Evolutionary conservation across 2,888 invertebrate species (phyloP), one percentile per base, ranked within the genome.

Genomic region (Protophormia terraenovae): DNA sequence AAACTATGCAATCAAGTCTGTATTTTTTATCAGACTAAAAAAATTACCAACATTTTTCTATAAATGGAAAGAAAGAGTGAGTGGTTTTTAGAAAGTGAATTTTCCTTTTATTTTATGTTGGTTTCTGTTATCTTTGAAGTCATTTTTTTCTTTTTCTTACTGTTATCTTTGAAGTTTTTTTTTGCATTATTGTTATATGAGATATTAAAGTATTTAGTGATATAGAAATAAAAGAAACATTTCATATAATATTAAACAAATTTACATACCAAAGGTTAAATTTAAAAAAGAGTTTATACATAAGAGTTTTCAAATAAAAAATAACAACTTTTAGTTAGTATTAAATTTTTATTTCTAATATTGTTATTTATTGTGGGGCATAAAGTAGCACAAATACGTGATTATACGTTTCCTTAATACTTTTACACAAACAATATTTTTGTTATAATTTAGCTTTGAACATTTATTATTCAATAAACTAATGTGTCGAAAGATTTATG

Each of bases 61-160:
- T 75, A 82, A 82, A 75, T 64, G 75, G 78, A 27, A 75, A 53
- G 19, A 72, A 66, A 72, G 58, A 72, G 80, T 75, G 58, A 72
- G 80, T 75, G 32, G 47, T 50, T 84, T 80, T 85, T 85, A 82
- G 85, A 85, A 85, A 85, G 85, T 85, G 41, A 83, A 78, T 78
- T 84, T 79, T 78, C 67, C 64, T 76, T 72, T 58, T 75, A 38
- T 72, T 53, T 76, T 5, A 19, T 14, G 19, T 32, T 38, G 27
- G 1, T 22, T 41, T 64, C n/a, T 32, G n/a, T 58, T n/a, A n/a
- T n/a, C n/a, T n/a, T n/a, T n/a, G n/a, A n/a, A n/a, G n/a, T n/a
- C n/a, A n/a, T n/a, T n/a, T 62, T 24, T 50, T 29, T 10, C 45
- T 45, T 24, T 19, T 24, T 64, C 24, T 29, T 55, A 10, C 16